Conservation (phyloP, 2,888 invertebrate species). For the Drosophila kanekoi region DNA sequence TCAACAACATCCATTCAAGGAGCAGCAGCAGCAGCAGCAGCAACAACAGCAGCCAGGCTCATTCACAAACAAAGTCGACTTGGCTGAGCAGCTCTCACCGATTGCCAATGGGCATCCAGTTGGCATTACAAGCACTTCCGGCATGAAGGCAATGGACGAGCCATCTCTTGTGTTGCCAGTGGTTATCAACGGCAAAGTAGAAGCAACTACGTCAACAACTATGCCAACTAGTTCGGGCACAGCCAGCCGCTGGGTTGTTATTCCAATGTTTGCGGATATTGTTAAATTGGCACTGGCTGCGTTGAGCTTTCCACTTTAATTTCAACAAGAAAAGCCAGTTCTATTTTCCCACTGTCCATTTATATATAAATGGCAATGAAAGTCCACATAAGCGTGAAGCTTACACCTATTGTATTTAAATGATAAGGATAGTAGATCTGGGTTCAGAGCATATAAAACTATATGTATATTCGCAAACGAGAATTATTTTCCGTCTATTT, state of each 20-base stretch:
- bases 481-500: no score
- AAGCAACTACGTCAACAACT: constrained; percentile 23
- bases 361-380: no score
- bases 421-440: no score
- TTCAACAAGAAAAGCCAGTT: background rate
- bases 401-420: no score
- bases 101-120: constrained; percentile 28
- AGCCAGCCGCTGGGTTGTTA: constrained; percentile 85
- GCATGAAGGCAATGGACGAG: constrained; percentile 32
- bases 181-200: constrained; percentile 9
- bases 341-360: no score
- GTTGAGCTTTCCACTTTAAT: constrained; percentile 66
- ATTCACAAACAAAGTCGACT: constrained; percentile 34
- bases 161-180: constrained; percentile 6
- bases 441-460: no score
- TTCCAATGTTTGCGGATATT: constrained; percentile 85
- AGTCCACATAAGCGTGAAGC: no score
- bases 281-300: constrained; percentile 85
- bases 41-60: constrained; percentile 38
- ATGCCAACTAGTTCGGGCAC: constrained; percentile 54
- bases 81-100: constrained; percentile 23
- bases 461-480: no score
- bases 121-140: constrained; percentile 62
- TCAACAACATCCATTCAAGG: background rate
- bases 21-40: constrained; percentile 30